Base-by-base conservation (phyloP, 2,888 invertebrate species). In the Lycaena phlaeas region DNA sequence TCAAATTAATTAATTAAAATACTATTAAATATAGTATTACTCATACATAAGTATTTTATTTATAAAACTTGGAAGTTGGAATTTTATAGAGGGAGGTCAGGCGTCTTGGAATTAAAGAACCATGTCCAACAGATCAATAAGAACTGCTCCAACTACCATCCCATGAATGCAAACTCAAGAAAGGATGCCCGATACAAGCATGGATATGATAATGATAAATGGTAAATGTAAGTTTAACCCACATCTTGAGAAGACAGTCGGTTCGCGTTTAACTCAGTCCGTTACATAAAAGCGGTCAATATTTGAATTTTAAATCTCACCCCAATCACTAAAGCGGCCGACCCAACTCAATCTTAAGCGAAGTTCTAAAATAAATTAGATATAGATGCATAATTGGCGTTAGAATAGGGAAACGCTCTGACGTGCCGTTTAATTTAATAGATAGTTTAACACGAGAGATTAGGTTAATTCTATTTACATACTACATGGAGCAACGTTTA, bases 291-390 rank as follows among this genome's bases (percentile, higher is more conserved):
- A 34, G 34, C 34, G 34, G 34, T 34, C 34, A 12, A 34, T 34
- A 34, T 34, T 34, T 34, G 34, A 34, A 34, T 22, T 34, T 34
- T 34, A 34, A 34, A 34, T 34, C 22, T 10, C 18, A 34, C 34
- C 34, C 22, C 34, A 34, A 34, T 34, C 34, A 34, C 22, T 9
- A 34, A 5, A 2, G 22, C 22, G 5, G 22, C 27, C 27, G 27
- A 27, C 34, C 34, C 22, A 22, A 34, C 34, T 34, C 34, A 34
- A 34, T 22, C 34, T 34, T 14, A 34, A 12, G 18, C 11, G 12
- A 34, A 34, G 7, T 22, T 12, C 9, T 12, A 34, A 22, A 34
- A 22, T 34, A 34, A 17, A 34, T 34, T 22, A 18, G 34, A 34
- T 34, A 12, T 34, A 12, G 11, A 34, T 22, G 34, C 34, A 14